phyloP scores from a whole-genome alignment of 92 coral and sea anemone species.

The Pocillopora meandrina region DNA sequence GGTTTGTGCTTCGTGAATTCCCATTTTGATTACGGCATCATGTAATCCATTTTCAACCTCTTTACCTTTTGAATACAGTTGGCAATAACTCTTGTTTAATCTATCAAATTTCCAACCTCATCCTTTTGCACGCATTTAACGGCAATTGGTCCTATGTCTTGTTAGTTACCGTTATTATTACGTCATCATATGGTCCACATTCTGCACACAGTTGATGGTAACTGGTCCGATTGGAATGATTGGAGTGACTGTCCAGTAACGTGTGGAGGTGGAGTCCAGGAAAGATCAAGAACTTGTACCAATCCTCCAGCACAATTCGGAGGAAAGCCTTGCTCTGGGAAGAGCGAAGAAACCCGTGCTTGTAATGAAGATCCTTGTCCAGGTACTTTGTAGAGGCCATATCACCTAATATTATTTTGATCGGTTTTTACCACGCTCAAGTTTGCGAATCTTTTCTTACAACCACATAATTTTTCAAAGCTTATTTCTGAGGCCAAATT shows the following conservation, averaged over 20 bases:
- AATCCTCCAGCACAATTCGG: constrained; percentile 33
- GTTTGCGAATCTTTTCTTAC: not conserved
- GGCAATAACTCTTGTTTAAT: not conserved
- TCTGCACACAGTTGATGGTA: constrained; percentile 16
- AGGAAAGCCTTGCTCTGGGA: constrained; percentile 25
- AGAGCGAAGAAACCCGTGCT: not conserved
- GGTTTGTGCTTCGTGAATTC: too few relatives aligned
- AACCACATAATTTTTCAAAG: not conserved
- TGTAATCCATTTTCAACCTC: too few relatives aligned
- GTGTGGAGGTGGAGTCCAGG: constrained; percentile 51
- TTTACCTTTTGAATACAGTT: not conserved
- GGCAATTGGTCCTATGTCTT: constrained; percentile 5
- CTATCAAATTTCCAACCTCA: too few relatives aligned
- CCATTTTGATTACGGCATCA: too few relatives aligned
- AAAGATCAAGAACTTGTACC: constrained; percentile 39
- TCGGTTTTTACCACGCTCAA: too few relatives aligned
- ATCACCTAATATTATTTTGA: too few relatives aligned
- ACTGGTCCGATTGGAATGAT: constrained; percentile 26
- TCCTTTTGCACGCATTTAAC: not conserved
- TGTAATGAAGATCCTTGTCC: constrained; percentile 26
- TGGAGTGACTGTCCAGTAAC: constrained; percentile 54
- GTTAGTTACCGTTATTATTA: too few relatives aligned
- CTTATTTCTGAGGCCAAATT: not conserved
- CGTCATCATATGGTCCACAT: not conserved
- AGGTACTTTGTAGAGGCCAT: not conserved